phyloP scores from a whole-genome alignment of 1,140 invertebrate genomes.

The Mamestra configurata region DNA sequence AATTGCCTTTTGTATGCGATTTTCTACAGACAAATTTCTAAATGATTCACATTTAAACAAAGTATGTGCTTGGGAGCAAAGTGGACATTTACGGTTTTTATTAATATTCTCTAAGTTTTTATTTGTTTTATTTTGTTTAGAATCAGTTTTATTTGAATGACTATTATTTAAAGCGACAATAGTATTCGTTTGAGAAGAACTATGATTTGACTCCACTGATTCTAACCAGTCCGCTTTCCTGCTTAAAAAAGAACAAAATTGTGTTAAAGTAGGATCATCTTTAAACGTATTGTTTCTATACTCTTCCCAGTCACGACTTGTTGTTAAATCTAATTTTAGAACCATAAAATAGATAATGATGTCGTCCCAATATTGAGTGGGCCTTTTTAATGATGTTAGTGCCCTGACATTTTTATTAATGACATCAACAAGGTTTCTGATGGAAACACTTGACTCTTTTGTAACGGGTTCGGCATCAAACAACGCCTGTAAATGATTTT shows the following conservation, averaged over 20 bases:
- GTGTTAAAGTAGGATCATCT: neutral
- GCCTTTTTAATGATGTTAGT: neutral
- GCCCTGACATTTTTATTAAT: neutral
- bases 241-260: neutral
- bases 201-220: neutral
- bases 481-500: too few relatives aligned
- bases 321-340: neutral
- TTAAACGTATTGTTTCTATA: neutral
- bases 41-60: too few relatives aligned
- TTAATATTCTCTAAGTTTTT: neutral
- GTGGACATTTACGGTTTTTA: too few relatives aligned
- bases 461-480: too few relatives aligned
- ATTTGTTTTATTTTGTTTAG: neutral
- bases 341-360: neutral
- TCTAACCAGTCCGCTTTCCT: slow-evolving; percentile 4
- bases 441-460: too few relatives aligned
- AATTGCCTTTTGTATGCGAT: too few relatives aligned
- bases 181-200: neutral
- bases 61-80: too few relatives aligned
- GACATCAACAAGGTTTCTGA: too few relatives aligned
- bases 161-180: slow-evolving; percentile 13
- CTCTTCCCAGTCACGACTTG: neutral
- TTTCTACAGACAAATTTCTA: too few relatives aligned
- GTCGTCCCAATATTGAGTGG: slow-evolving; percentile 1
- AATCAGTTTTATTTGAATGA: neutral